Percentiles rank a stretch among this genome's conserved stretches.
phyloP scores from a whole-genome alignment of 2,888 invertebrate species.

The Sinopyrophorus schimmeli region DNA sequence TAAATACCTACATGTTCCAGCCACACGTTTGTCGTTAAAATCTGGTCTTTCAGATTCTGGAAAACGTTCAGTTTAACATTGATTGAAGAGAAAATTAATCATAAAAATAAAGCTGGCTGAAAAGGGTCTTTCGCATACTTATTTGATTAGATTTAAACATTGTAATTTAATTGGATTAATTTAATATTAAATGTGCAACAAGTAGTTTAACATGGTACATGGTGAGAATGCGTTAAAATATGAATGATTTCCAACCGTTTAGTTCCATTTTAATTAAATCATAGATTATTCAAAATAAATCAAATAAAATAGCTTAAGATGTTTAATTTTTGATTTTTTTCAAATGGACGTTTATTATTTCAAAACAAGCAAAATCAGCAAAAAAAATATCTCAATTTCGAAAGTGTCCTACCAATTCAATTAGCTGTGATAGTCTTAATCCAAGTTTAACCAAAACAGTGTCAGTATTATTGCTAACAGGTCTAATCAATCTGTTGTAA shows the following conservation, averaged over 20 bases:
- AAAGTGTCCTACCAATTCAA: slow-evolving; percentile 79
- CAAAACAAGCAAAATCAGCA: too few species aligned
- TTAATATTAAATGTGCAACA: slow-evolving; percentile 10
- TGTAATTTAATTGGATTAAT: slow-evolving; percentile 1
- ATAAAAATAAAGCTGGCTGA: too few species aligned
- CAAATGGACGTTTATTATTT: too few species aligned
- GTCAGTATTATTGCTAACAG: slow-evolving; percentile 93
- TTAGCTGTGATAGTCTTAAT: slow-evolving; percentile 88
- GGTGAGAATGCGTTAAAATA: neutral
- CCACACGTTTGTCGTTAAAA: slow-evolving; percentile 93
- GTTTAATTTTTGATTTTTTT: too few species aligned
- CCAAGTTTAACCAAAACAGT: slow-evolving; percentile 93
- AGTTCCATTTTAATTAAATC: too few species aligned
- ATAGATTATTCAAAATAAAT: too few species aligned
- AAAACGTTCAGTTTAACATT: too few species aligned
- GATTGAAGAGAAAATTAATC: too few species aligned
- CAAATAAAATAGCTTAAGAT: too few species aligned
- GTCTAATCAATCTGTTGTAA: slow-evolving; percentile 94
- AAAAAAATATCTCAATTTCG: neutral
- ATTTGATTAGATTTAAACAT: too few species aligned
- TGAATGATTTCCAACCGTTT: too few species aligned
- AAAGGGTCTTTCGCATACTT: too few species aligned
- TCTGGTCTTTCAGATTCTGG: slow-evolving; percentile 93
- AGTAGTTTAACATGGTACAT: slow-evolving; percentile 9
- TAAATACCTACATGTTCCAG: slow-evolving; percentile 81